Conservation (phyloP, 2,888 invertebrate species). For the Formica aserva region DNA sequence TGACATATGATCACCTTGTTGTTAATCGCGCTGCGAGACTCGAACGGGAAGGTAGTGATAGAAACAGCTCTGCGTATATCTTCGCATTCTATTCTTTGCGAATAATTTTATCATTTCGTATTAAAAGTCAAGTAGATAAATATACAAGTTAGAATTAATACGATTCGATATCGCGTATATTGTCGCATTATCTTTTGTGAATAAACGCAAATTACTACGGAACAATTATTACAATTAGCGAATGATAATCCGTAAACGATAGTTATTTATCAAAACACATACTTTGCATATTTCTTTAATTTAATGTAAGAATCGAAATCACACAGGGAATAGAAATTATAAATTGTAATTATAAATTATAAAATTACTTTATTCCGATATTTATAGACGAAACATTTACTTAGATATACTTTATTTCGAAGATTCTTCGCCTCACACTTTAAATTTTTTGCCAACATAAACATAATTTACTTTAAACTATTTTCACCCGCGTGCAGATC, state of each 20-base stretch:
- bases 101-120: not conserved
- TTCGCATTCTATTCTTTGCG: too few species aligned
- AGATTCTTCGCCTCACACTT: not conserved
- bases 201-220: not conserved
- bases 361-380: not conserved
- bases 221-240: not conserved
- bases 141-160: not conserved
- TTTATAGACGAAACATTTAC: not conserved
- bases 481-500: not conserved
- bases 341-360: not conserved
- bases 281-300: not conserved
- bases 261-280: not conserved
- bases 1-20: too few species aligned
- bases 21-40: too few species aligned
- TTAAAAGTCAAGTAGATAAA: not conserved
- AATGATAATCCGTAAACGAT: not conserved
- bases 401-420: not conserved
- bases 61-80: too few species aligned
- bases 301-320: not conserved
- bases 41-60: too few species aligned
- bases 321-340: not conserved
- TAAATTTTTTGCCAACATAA: not conserved
- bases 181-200: not conserved
- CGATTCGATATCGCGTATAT: not conserved
- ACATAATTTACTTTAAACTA: not conserved